Evolutionary conservation across 2,113 vertebrate genomes (phyloP).

Genomic region (Psophia crepitans): DNA sequence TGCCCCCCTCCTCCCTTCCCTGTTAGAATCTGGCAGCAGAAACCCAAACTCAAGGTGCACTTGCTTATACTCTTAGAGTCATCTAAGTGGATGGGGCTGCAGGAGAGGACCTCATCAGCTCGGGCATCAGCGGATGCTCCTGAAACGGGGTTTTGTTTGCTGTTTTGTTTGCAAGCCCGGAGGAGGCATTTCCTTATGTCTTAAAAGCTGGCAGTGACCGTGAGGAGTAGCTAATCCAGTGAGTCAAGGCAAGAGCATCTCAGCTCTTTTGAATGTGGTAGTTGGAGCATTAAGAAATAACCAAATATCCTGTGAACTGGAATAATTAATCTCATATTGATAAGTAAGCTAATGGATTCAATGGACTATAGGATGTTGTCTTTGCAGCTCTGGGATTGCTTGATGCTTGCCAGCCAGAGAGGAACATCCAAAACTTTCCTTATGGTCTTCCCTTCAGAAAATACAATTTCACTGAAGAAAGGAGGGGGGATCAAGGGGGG

Average conservation of each 20-base stretch:
- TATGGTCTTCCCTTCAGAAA: neutral
- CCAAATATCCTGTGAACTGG: neutral
- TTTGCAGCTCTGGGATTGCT: neutral
- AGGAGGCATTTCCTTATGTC: neutral
- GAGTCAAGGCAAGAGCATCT: neutral
- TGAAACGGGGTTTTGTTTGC: neutral
- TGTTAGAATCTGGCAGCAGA: neutral
- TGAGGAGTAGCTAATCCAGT: neutral
- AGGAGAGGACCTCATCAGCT: neutral
- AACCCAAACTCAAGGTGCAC: neutral
- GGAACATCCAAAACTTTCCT: neutral
- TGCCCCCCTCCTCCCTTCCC: neutral
- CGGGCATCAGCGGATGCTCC: neutral
- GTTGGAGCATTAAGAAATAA: neutral
- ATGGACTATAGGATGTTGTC: constrained; percentile 4
- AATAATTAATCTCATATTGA: constrained; percentile 42
- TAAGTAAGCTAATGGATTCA: constrained; percentile 33
- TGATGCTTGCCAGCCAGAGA: neutral
- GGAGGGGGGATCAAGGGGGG: accelerated
- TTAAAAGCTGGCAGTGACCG: neutral
- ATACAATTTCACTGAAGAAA: neutral
- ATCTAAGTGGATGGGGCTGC: neutral
- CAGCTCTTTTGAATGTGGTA: neutral
- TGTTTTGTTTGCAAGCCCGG: neutral
- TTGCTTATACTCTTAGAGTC: neutral